phyloP scores from a whole-genome alignment of 2,888 invertebrate genomes.

The Ariolimax columbianus region DNA sequence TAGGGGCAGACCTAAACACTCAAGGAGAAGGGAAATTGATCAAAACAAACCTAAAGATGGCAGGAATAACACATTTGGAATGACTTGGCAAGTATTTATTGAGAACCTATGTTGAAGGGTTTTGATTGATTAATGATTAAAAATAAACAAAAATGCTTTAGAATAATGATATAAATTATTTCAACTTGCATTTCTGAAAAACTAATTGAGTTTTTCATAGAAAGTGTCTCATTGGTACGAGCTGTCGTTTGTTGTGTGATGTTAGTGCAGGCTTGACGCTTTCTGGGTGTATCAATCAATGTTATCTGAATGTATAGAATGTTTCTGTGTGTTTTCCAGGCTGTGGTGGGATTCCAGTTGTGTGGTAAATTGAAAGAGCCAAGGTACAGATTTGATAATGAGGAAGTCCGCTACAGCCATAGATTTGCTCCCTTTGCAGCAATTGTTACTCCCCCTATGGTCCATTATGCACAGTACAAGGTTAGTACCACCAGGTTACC shows the following conservation, averaged over 20 bases:
- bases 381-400: slow-evolving; percentile 91
- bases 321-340: slow-evolving; percentile 81
- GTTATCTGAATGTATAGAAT: background rate
- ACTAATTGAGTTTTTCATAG: no score
- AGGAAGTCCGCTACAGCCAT: slow-evolving; percentile 95
- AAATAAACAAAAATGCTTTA: no score
- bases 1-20: no score
- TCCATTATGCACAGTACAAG: slow-evolving; percentile 85
- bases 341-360: slow-evolving; percentile 91
- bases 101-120: no score
- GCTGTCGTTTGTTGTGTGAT: background rate
- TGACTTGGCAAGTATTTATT: no score
- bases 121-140: no score
- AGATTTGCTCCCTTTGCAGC: slow-evolving; percentile 93
- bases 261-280: background rate
- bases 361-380: slow-evolving; percentile 91
- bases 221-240: no score
- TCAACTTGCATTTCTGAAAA: no score
- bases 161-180: no score
- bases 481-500: slow-evolving; percentile 56
- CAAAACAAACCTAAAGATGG: no score
- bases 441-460: slow-evolving; percentile 92
- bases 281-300: background rate
- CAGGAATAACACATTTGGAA: no score
- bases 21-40: no score